Percentiles rank a stretch among this genome's conserved stretches.
Evolutionary conservation across 2,888 invertebrate genomes (phyloP).

Genomic region (Eupithecia abbreviata): DNA sequence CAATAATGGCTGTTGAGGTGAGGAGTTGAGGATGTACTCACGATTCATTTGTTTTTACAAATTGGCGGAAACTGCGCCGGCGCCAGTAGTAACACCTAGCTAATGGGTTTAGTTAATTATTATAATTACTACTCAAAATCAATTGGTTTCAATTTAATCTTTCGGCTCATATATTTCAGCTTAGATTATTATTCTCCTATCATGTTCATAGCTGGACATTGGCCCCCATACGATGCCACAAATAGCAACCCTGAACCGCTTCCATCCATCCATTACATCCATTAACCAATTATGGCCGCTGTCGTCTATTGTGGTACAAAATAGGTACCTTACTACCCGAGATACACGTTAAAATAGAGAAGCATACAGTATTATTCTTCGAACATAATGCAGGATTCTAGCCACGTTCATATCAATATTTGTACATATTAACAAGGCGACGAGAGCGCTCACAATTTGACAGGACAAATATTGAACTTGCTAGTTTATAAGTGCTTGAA

Average conservation of each 20-base stretch:
- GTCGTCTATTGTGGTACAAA: not conserved
- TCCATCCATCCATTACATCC: not conserved
- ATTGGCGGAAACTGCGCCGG: too few species aligned
- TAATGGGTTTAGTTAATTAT: not conserved
- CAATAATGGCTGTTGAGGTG: too few species aligned
- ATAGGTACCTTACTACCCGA: not conserved
- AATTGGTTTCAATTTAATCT: too few species aligned
- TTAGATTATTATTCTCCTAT: too few species aligned
- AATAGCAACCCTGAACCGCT: not conserved
- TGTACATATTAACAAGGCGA: constrained; percentile 32
- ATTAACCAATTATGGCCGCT: too few species aligned
- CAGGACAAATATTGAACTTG: constrained; percentile 36
- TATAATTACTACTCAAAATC: not conserved
- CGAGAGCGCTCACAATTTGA: constrained; percentile 36
- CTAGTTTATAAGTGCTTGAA: constrained; percentile 32
- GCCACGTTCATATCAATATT: constrained; percentile 32
- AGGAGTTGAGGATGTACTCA: not conserved
- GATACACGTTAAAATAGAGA: not conserved
- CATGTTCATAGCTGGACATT: too few species aligned
- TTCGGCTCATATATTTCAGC: too few species aligned
- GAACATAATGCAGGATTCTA: constrained; percentile 9
- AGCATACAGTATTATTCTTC: not conserved
- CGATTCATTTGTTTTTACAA: not conserved
- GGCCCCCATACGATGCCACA: too few species aligned
- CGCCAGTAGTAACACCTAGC: not conserved